Percentiles rank a stretch among this genome's conserved stretches.
These are phyloP conservation scores for Lateolabrax maculatus DNA, from an alignment of 2,797 vertebrate species.

Conservation along the genomic window DNA sequence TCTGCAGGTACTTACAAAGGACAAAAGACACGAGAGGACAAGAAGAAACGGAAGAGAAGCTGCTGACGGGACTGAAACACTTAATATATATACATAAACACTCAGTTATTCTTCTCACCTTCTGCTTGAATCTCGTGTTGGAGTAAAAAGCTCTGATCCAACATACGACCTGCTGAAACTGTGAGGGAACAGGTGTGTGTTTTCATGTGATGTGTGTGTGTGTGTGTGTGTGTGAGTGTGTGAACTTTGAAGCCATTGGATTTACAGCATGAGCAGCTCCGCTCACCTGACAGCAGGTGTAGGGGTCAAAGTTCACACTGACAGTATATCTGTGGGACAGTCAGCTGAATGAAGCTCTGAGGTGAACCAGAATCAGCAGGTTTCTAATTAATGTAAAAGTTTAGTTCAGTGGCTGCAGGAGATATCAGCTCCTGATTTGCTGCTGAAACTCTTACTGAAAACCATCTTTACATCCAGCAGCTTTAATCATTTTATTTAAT, in stretches of 20 bases:
- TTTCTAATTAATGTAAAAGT: neutral
- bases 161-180: too few species aligned
- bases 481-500: neutral
- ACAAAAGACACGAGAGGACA: neutral
- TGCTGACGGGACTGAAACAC: neutral
- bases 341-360: neutral
- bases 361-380: neutral
- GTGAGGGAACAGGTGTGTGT: too few species aligned
- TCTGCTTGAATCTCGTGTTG: too few species aligned
- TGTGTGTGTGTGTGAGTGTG: slow-evolving; percentile 30
- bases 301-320: slow-evolving; percentile 26
- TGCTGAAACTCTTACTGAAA: too few species aligned
- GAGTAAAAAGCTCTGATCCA: neutral
- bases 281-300: slow-evolving; percentile 72
- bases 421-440: neutral
- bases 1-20: neutral
- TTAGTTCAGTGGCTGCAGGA: slow-evolving; percentile 20
- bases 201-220: slow-evolving; percentile 14
- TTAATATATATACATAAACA: too few species aligned
- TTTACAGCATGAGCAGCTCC: slow-evolving; percentile 65
- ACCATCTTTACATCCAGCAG: too few species aligned
- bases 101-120: slow-evolving; percentile 17
- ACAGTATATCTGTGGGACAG: too few species aligned
- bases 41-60: neutral
- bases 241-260: slow-evolving; percentile 77